phyloP scores from a whole-genome alignment of 2,888 invertebrate genomes.

The Dione vanillae region DNA sequence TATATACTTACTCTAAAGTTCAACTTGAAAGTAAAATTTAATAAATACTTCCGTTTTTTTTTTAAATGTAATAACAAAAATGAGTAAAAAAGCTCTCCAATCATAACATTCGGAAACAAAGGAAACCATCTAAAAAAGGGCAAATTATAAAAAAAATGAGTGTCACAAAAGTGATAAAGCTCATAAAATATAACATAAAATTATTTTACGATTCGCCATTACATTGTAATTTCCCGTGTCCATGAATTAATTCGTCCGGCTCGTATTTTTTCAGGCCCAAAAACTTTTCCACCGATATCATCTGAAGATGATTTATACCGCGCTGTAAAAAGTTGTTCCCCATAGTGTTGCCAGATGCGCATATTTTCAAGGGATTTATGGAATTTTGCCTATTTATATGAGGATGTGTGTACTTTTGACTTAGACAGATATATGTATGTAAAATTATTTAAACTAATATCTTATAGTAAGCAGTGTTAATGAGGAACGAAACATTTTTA shows the following conservation, averaged over 20 bases:
- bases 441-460: too few species aligned
- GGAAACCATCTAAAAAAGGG: not conserved
- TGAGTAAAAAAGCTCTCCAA: too few species aligned
- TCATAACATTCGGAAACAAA: not conserved
- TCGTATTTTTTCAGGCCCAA: conserved; percentile 32
- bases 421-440: not conserved
- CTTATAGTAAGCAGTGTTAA: too few species aligned
- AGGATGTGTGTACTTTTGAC: not conserved
- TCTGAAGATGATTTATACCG: conserved; percentile 42
- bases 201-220: conserved; percentile 37
- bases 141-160: conserved; percentile 3
- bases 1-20: too few species aligned
- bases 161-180: conserved; percentile 26
- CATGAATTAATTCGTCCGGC: conserved; percentile 36
- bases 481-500: too few species aligned
- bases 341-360: conserved; percentile 26
- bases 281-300: conserved; percentile 40
- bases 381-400: conserved; percentile 4
- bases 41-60: too few species aligned
- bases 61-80: too few species aligned
- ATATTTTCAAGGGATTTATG: conserved; percentile 8
- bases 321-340: conserved; percentile 34
- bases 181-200: conserved; percentile 38
- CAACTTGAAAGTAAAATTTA: too few species aligned
- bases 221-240: conserved; percentile 34